A percentile compares a stretch with the other conserved stretches of the same genome.
Evolutionary conservation across 2,797 vertebrate species (phyloP).

Genomic region (Hybognathus amarus): DNA sequence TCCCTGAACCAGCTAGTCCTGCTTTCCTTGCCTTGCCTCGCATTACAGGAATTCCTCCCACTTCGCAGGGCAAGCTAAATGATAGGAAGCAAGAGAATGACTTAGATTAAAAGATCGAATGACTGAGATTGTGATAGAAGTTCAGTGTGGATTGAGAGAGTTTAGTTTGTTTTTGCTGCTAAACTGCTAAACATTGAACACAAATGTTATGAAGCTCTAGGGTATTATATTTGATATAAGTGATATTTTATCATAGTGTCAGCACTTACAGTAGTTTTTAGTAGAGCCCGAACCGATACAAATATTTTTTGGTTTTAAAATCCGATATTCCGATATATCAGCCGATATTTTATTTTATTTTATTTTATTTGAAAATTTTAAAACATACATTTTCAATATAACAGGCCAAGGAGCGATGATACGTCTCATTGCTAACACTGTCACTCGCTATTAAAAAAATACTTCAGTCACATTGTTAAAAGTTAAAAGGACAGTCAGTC

Average conservation of each 20-base stretch:
- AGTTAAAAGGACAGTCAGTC: too few relatives aligned
- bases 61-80: neutral
- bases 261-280: neutral
- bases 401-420: too few relatives aligned
- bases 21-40: conserved; percentile 26
- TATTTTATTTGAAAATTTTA: too few relatives aligned
- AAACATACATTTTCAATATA: too few relatives aligned
- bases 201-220: neutral
- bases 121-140: neutral
- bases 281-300: too few relatives aligned
- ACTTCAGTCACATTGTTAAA: too few relatives aligned
- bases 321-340: too few relatives aligned
- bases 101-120: neutral
- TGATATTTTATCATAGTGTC: neutral
- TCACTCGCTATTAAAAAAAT: too few relatives aligned
- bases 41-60: conserved; percentile 31
- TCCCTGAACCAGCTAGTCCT: conserved; percentile 41
- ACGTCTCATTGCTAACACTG: too few relatives aligned
- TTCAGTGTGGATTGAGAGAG: too few relatives aligned
- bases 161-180: neutral
- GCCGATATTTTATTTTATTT: too few relatives aligned
- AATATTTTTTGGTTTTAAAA: too few relatives aligned
- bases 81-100: neutral
- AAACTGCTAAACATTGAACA: neutral
- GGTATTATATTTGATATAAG: neutral